Base-by-base conservation (phyloP, 2,797 vertebrate species). In the Rhodeus uyekii region DNA sequence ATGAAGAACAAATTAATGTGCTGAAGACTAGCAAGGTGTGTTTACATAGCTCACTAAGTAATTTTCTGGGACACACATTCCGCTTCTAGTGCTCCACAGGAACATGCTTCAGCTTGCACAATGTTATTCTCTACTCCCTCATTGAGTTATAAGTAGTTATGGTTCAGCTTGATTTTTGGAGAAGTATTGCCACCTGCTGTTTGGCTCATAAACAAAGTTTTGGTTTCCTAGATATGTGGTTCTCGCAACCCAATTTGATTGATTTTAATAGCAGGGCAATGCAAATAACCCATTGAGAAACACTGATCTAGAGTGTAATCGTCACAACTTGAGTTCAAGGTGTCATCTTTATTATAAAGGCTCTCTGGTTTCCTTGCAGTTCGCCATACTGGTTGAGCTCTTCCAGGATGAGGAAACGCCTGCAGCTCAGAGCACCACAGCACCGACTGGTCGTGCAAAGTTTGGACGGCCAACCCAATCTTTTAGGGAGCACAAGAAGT, bases 1-100 rank as follows among this genome's bases (percentile, higher is more conserved):
- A 98, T 86, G 96, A 97, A 91, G 97, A 99, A 89, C 98, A 99
- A 92, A 97, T 99, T 85, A 96, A 95, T 86, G 96, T 98, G 83
- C 92, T 99, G 87, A 98, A 96, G 92, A 95, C 94, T 83, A 98
- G 97, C 95, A 96, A 98, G 97, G 98, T 99, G 90, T 92, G 90
- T 91, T 50, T 36, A 44, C 16, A 61, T 61, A 19, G 34, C 53
- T 53, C 73, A 50, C 29, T 14, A 6, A 53, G 27, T 22, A 72
- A 2, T 61, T 76, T 29, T 39, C 22, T 83, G 82, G 3, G 24
- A 29, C 7, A n/a, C 14, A 44, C 5, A 14, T 68, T 14, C 36
- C 61, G 53, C 63, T 68, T 84, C 12, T 24, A 5, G 34, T 18
- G 46, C 22, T 36, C 48, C 60, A 3, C 60, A 60, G 67, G 27